Percentiles rank a stretch among this genome's conserved stretches.
phyloP scores from a whole-genome alignment of 2,888 invertebrate species.

The Atethmia centrago region DNA sequence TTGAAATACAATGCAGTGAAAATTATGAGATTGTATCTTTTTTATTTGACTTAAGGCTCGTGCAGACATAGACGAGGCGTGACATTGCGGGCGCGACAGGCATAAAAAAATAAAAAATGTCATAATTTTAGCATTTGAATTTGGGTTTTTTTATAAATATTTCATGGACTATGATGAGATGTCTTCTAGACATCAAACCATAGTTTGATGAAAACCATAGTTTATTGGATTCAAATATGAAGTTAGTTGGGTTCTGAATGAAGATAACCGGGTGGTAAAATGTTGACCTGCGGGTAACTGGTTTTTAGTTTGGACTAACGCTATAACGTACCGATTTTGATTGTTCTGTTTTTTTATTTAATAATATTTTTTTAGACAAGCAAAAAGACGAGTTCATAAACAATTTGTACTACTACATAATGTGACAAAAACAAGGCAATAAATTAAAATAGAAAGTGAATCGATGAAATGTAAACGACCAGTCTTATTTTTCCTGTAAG shows the following conservation, averaged over 20 bases:
- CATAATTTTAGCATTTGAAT: too few relatives aligned
- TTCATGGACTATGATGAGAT: not conserved
- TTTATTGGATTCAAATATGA: too few relatives aligned
- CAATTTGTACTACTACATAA: conserved; percentile 12
- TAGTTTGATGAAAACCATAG: too few relatives aligned
- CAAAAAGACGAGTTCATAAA: conserved; percentile 6
- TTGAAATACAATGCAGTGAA: not conserved
- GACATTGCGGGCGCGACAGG: too few relatives aligned
- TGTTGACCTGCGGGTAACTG: not conserved
- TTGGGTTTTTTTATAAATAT: not conserved
- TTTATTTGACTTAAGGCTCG: not conserved
- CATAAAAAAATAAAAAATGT: too few relatives aligned
- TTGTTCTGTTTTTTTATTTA: not conserved
- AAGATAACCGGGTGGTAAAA: not conserved
- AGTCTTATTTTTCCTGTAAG: not conserved
- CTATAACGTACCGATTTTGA: not conserved
- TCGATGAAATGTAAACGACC: conserved; percentile 17
- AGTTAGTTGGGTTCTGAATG: not conserved
- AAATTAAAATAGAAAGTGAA: conserved; percentile 55
- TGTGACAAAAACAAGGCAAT: conserved; percentile 48
- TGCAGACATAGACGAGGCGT: too few relatives aligned
- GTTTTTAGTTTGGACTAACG: not conserved
- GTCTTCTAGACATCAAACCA: too few relatives aligned
- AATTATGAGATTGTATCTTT: not conserved
- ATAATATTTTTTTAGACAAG: not conserved